phyloP scores from a whole-genome alignment of 2,113 vertebrate genomes.

The Esox niger region DNA sequence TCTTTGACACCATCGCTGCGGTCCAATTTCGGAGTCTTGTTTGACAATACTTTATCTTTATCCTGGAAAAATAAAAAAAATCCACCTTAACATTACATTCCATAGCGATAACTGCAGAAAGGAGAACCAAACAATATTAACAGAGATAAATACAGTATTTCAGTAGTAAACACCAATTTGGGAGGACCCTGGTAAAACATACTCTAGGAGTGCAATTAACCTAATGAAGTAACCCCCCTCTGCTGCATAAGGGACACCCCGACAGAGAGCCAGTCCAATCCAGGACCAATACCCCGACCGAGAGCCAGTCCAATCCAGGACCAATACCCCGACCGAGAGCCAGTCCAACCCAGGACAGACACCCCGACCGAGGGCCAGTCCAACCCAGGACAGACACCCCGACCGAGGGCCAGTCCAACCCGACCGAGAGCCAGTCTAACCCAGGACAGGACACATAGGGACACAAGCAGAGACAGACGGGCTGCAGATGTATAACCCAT shows the following conservation, averaged over 20 bases:
- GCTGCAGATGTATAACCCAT: constrained; percentile 1
- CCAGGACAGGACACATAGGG: not conserved
- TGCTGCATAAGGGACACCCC: not conserved
- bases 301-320: not conserved
- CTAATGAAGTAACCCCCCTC: not conserved
- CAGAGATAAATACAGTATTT: constrained; percentile 1
- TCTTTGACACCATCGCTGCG: constrained; percentile 96
- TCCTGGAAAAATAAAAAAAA: constrained; percentile 75
- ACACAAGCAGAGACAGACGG: not conserved
- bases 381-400: not conserved
- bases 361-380: not conserved
- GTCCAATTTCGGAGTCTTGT: constrained; percentile 98
- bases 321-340: constrained; percentile 1
- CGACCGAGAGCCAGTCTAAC: not conserved
- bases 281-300: not conserved
- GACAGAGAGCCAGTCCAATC: not conserved
- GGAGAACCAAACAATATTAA: too few species aligned
- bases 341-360: not conserved
- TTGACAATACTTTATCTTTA: constrained; percentile 98
- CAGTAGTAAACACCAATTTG: not conserved
- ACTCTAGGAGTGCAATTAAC: not conserved
- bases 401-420: not conserved
- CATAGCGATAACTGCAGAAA: not conserved
- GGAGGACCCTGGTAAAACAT: not conserved
- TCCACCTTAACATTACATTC: constrained; percentile 8